These are phyloP conservation scores for Galagoides demidoff DNA, from an alignment of 2,797 vertebrate genomes.

Conservation along the genomic window DNA sequence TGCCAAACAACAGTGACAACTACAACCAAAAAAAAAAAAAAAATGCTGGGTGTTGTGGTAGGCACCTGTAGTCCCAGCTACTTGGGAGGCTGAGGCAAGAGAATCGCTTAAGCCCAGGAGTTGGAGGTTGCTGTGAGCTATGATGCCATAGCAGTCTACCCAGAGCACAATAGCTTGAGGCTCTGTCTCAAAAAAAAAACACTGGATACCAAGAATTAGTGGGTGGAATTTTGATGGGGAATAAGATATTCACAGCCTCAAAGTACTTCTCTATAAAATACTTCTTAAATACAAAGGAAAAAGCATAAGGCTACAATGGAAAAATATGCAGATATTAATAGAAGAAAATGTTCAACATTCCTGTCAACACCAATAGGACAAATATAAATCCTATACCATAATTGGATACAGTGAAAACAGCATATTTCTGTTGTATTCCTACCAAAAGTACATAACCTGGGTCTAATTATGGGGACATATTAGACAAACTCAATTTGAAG, in stretches of 20 bases:
- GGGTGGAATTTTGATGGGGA: not conserved
- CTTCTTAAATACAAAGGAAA: conserved; percentile 5
- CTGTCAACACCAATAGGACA: not conserved
- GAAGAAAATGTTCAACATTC: conserved; percentile 14
- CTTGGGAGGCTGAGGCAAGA: too few species aligned
- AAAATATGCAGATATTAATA: not conserved
- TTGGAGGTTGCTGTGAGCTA: too few species aligned
- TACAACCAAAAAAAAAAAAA: too few species aligned
- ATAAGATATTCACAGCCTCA: not conserved
- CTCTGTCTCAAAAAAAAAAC: not conserved
- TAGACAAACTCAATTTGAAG: not conserved
- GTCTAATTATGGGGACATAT: not conserved
- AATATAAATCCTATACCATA: not conserved
- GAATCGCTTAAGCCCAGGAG: too few species aligned
- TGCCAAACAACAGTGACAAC: too few species aligned
- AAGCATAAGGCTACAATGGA: not conserved
- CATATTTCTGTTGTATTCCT: not conserved
- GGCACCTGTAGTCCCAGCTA: too few species aligned
- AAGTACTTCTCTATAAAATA: not conserved
- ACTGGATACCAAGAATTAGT: not conserved
- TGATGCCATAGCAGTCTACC: too few species aligned
- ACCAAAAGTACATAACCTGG: not conserved
- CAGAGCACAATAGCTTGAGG: too few species aligned
- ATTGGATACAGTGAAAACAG: not conserved
- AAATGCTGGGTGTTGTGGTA: too few species aligned